Conservation (phyloP, 2,797 vertebrate species). For the Pempheris klunzingeri region DNA sequence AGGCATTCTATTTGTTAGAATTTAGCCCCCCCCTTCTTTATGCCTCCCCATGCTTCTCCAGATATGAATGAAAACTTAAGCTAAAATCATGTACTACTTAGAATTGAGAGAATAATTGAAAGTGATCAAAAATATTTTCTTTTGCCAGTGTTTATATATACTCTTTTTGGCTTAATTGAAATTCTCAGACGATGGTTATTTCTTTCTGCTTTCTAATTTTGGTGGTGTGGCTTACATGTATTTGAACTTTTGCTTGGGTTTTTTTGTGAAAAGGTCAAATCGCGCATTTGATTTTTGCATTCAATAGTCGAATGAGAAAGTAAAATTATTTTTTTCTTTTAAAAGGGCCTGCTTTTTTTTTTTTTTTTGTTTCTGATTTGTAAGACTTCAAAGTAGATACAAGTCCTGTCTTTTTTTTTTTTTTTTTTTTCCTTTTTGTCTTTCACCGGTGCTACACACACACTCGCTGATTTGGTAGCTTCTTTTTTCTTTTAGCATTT, state of each 20-base stretch:
- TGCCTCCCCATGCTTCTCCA: conserved; percentile 60
- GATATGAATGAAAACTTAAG: conserved; percentile 64
- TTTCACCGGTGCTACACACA: conserved; percentile 89
- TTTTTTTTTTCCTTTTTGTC: conserved; percentile 73
- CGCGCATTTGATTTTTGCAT: conserved; percentile 83
- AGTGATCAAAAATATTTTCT: conserved; percentile 88
- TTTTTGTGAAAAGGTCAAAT: conserved; percentile 85
- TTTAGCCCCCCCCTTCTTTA: conserved; percentile 82
- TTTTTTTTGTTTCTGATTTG: conserved; percentile 86
- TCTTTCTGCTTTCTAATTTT: conserved; percentile 89
- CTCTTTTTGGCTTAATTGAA: conserved; percentile 89
- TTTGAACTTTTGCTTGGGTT: conserved; percentile 88
- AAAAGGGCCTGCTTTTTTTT: conserved; percentile 81
- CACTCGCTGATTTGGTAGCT: conserved; percentile 87
- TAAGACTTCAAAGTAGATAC: conserved; percentile 76
- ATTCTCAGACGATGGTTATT: conserved; percentile 89
- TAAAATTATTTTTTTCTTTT: conserved; percentile 43
- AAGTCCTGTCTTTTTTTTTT: conserved; percentile 83
- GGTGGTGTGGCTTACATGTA: conserved; percentile 84
- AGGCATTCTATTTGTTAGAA: conserved; percentile 91
- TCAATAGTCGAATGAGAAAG: conserved; percentile 82
- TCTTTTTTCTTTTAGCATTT: conserved; percentile 90
- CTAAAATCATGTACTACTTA: conserved; percentile 91
- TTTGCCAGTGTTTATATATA: conserved; percentile 85
- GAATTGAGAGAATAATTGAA: conserved; percentile 81